These are phyloP conservation scores for Thripadectes ignobilis DNA, from an alignment of 2,797 vertebrate species.

Conservation along the genomic window DNA sequence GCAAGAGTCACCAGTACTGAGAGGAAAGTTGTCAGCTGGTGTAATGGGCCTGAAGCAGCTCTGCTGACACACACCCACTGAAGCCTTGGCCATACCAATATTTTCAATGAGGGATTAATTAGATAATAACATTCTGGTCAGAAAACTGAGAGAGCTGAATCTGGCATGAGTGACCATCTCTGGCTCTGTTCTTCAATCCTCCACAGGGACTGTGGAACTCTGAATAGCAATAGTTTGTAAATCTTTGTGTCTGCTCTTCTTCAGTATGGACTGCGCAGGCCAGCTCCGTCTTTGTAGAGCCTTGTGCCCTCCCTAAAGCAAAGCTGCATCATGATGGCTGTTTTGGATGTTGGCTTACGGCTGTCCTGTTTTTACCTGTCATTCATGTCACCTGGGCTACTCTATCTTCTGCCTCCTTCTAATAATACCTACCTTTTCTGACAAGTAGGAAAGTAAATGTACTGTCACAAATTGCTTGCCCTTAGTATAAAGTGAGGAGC, in stretches of 20 bases:
- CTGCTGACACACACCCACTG: not conserved
- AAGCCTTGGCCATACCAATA: not conserved
- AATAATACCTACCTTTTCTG: not conserved
- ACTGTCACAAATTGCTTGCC: not conserved
- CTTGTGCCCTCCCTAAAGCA: not conserved
- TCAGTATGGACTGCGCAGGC: not conserved
- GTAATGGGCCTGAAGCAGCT: not conserved
- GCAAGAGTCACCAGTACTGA: not conserved
- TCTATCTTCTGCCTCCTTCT: accelerated
- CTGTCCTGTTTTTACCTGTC: not conserved
- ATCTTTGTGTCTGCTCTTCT: not conserved
- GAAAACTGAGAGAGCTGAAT: not conserved
- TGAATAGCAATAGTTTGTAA: not conserved
- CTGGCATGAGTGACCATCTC: not conserved
- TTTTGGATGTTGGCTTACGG: not conserved
- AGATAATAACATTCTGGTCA: constrained; percentile 1
- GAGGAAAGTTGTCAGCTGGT: not conserved
- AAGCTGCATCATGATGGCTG: not conserved
- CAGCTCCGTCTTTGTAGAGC: not conserved
- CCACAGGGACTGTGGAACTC: not conserved
- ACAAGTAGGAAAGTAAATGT: not conserved
- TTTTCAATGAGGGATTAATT: constrained; percentile 14
- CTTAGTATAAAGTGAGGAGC: not conserved
- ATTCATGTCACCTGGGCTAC: not conserved
- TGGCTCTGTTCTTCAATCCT: not conserved